Base-by-base conservation (phyloP, 2,797 vertebrate genomes). In the Amblyraja radiata region DNA sequence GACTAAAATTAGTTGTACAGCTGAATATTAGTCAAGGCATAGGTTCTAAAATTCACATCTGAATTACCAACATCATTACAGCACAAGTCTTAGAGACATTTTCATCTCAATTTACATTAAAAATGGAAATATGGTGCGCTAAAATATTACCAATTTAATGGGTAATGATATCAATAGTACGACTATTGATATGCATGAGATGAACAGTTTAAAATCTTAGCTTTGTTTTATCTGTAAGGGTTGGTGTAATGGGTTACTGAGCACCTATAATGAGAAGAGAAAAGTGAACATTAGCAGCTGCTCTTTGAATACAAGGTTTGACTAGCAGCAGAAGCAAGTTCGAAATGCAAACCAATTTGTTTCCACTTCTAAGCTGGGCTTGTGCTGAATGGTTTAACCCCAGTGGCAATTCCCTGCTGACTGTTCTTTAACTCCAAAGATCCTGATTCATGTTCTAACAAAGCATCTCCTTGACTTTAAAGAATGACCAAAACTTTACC, bases 401-500 rank as follows among this genome's bases (percentile, higher is more conserved):
- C 93, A 63, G 79, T 93, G 93, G 93, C 80, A 88, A 76, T 58
- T 92, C 90, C 90, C 90, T 76, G 90, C 90, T 92, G 90, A 74
- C 90, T 92, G 90, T 92, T 92, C 90, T 92, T 92, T 92, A 76
- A 86, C 81, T 93, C 73, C 68, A 92, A 73, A 93, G 84, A 94
- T 73, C 92, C 77, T 91, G 92, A 94, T 94, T 93, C 90, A 93
- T 93, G 90, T 93, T 93, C 90, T 84, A 93, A 93, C 93, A 94
- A 95, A 95, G 94, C 95, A 96, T 94, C 95, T 95, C 95, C 95
- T 95, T 93, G 94, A 95, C 95, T 96, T 96, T 96, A 95, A 96
- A 96, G 97, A 97, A 96, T 96, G 96, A 96, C 96, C 96, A 98
- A 97, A 98, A 98, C 97, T 98, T 98, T 97, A 97, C 95, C 97